Conservation (phyloP, 2,888 invertebrate genomes). For the Formica aserva region DNA sequence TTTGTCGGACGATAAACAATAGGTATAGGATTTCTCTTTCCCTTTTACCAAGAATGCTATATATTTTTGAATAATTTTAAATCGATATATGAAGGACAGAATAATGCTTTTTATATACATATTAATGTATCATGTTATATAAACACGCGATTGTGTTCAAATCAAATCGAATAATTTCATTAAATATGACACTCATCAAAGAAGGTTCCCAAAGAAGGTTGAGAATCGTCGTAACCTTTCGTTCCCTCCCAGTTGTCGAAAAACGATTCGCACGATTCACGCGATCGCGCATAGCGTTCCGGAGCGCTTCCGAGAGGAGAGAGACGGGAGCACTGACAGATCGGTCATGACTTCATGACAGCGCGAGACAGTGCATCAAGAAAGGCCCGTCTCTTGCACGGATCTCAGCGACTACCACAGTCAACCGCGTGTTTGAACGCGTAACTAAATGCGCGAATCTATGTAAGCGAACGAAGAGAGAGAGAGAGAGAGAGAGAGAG, state of each 20-base stretch:
- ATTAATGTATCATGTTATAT: neutral
- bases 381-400: constrained; percentile 30
- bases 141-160: neutral
- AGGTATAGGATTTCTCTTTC: neutral
- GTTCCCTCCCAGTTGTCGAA: constrained; percentile 23
- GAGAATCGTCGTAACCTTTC: constrained; percentile 26
- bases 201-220: constrained; percentile 6
- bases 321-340: constrained; percentile 48
- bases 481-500: constrained; percentile 28
- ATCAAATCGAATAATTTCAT: neutral
- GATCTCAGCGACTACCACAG: constrained; percentile 42
- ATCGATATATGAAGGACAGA: neutral
- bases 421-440: constrained; percentile 40
- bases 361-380: constrained; percentile 46
- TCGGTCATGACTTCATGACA: constrained; percentile 55
- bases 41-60: neutral
- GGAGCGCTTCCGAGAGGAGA: constrained; percentile 29
- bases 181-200: neutral
- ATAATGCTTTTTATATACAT: neutral
- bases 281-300: constrained; percentile 29
- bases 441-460: constrained; percentile 53
- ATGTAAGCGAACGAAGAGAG: constrained; percentile 31
- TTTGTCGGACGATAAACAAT: constrained; percentile 22
- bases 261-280: constrained; percentile 42
- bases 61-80: neutral